A percentile compares a stretch with the other conserved stretches of the same genome.
Evolutionary conservation across 2,888 invertebrate genomes (phyloP).

Genomic region (Drosophila rellima): DNA sequence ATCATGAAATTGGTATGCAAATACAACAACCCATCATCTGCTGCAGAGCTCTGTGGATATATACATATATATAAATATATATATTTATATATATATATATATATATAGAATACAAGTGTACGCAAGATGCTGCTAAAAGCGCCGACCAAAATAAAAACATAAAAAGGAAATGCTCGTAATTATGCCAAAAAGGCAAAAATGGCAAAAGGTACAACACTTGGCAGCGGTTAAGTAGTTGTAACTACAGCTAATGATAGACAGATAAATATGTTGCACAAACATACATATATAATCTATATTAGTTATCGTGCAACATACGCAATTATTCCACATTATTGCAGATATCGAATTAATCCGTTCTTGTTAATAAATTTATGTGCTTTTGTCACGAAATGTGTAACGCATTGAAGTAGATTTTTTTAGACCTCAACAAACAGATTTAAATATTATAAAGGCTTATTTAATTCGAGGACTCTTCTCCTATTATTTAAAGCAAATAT

Average conservation of each 20-base stretch:
- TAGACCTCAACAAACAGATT: neutral
- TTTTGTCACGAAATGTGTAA: conserved; percentile 2
- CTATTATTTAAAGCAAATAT: too few species aligned
- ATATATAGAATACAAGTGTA: conserved; percentile 3
- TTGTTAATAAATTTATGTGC: conserved; percentile 1
- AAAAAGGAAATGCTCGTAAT: conserved; percentile 49
- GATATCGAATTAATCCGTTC: neutral
- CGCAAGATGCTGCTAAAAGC: conserved; percentile 55
- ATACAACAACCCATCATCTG: conserved; percentile 44
- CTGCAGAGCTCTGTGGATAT: conserved; percentile 2
- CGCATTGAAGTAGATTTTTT: neutral
- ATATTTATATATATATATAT: neutral
- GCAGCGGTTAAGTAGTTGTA: conserved; percentile 7
- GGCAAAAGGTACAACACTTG: conserved; percentile 12
- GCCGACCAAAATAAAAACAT: conserved; percentile 43
- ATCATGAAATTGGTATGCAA: conserved; percentile 75
- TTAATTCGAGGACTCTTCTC: too few species aligned
- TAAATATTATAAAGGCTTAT: neutral
- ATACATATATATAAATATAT: neutral
- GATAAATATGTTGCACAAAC: neutral
- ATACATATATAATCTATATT: neutral
- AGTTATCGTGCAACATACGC: neutral
- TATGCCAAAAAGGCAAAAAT: conserved; percentile 33
- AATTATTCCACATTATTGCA: neutral
- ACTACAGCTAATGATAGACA: conserved; percentile 16